phyloP scores from a whole-genome alignment of 2,888 invertebrate species.

The Fragum fragum region DNA sequence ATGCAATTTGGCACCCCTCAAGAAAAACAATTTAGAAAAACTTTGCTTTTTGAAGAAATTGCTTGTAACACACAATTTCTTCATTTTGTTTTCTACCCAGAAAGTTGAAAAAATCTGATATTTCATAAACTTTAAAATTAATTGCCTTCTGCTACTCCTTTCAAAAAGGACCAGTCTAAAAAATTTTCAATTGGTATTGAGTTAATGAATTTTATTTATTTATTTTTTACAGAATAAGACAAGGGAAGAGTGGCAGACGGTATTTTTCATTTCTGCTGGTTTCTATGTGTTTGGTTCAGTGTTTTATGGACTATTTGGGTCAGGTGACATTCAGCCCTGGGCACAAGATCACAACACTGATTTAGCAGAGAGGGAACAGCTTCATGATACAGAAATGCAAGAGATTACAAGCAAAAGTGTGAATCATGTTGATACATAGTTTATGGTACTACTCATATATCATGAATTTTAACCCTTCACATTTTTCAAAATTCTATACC shows the following conservation, averaged over 20 bases:
- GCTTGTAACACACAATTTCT: too few species aligned
- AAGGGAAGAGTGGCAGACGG: slow-evolving; percentile 76
- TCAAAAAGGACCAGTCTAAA: too few species aligned
- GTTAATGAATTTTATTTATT: neutral
- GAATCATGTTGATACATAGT: neutral
- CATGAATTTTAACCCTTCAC: too few species aligned
- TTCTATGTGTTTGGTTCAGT: slow-evolving; percentile 76
- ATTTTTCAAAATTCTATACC: too few species aligned
- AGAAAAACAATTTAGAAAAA: too few species aligned
- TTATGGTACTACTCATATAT: too few species aligned
- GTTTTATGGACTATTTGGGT: slow-evolving; percentile 73
- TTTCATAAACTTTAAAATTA: too few species aligned
- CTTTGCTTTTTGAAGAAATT: too few species aligned
- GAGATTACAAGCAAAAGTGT: neutral
- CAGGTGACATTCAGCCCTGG: slow-evolving; percentile 77
- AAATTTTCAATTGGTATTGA: neutral
- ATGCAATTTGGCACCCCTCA: too few species aligned
- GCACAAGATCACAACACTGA: slow-evolving; percentile 51
- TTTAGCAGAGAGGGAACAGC: slow-evolving; percentile 10
- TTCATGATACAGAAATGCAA: slow-evolving; percentile 27
- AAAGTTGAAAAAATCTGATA: too few species aligned
- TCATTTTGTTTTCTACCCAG: too few species aligned
- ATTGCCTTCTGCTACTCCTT: too few species aligned
- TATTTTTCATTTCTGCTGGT: slow-evolving; percentile 76
- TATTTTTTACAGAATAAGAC: slow-evolving; percentile 60